Base-by-base conservation (phyloP, 2,888 invertebrate genomes). In the Pollenia labialis region DNA sequence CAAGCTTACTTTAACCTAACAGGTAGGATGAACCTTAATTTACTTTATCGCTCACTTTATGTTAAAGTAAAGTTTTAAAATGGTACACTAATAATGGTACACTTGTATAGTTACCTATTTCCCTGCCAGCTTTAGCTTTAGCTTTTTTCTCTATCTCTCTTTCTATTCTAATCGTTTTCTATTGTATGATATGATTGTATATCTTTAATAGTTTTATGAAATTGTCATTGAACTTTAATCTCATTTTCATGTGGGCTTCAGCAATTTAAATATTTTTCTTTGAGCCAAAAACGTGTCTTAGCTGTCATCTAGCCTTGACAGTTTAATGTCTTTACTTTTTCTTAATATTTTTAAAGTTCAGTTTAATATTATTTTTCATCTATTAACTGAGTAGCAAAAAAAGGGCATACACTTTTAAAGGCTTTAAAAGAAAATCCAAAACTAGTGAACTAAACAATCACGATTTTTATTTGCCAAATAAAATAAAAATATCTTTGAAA, bases 201-300 rank as follows among this genome's bases (percentile, higher is more conserved):
- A 23, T 23, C n/a, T 58, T 58, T 14, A n/a, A 16, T 64, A 46
- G 4, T 14, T n/a, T 14, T 44, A 54, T 58, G 32, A 68, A 77
- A 83, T 76, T 83, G 86, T 80, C 86, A 86, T 83, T 86, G 86
- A 86, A 74, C 86, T 86, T 83, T 83, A 85, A 83, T 66, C 75
- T 75, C 42, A 60, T 62, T 80, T 80, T 76, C 64, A 83, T 72
- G 72, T 83, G 80, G 76, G 83, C 83, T 72, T 32, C 44, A 75
- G 62, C 74, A 64, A 32, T 81, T 68, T 42, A n/a, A n/a, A 48
- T 16, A 16, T 60, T 69, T 69, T 50, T 52, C 18, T 69, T 69
- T 71, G 16, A 64, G 48, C 56, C 52, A 56, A 82, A 86, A 83
- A 86, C 86, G 83, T 83, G 86, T 50, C 80, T 83, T 66, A 81